Evolutionary conservation across 2,888 invertebrate genomes (phyloP), one percentile per base, ranked within the genome.

Genomic region (Scelioninae gen. 2): DNA sequence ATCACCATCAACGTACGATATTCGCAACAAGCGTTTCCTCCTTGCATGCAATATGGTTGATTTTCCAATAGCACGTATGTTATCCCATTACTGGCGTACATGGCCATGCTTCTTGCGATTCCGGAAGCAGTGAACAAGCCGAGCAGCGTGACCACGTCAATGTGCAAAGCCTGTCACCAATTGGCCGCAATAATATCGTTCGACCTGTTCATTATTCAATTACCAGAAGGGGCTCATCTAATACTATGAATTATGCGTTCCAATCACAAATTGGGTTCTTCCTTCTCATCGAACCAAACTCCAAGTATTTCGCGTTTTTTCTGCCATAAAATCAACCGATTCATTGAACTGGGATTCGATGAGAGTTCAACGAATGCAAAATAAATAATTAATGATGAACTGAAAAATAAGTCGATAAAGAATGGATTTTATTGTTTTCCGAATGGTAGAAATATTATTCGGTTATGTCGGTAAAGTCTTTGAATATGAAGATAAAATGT

Each of bases 101-200:
- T 52, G 41, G 39, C 55, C 61, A 67, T 72, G 60, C 61, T 72
- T 67, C 67, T 72, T 67, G 72, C 48, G 55, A 60, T 39, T 60
- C 60, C 61, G 67, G 72, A 61, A 63, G 50, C 60, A 43, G 37
- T 60, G 53, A 53, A 68, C 60, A 68, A 68, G 60, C 60, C 35
- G 37, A 68, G 68, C 50, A 64, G 60, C 53, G 69, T 77, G 79
- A 77, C 77, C 76, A 75, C 76, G 72, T 74, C 79, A 79, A 81
- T 81, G 78, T 79, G 78, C 78, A 61, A 60, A 61, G 60, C 75
- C 78, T 73, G 70, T 76, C 80, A 80, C 78, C 79, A 82, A 84
- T 85, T 81, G 80, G 76, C 78, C 79, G 75, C 81, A 81, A 81
- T 84, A 84, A 83, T 82, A 83, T 83, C 82, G 80, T 81, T 81